Evolutionary conservation across 2,113 vertebrate genomes (phyloP), one percentile per base, ranked within the genome.

Genomic region (Anguilla japonica): DNA sequence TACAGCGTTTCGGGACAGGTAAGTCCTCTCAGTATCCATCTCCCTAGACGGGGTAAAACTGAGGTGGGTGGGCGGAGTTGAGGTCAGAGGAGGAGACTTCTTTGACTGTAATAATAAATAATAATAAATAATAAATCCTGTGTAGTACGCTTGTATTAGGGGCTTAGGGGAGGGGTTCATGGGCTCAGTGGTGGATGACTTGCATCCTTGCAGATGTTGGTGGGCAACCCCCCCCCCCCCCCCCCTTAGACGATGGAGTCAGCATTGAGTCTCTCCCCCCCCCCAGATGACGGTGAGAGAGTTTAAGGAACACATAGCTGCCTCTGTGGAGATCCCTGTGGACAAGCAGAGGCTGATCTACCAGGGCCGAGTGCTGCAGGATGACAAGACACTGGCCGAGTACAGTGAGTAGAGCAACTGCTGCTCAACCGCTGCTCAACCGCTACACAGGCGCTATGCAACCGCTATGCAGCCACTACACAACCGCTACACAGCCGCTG

Each of bases 301-400:
- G 85, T 98, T 98, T 91, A 98, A 98, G 91, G 97, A 98, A 89
- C 96, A 97, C 87, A 98, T 98, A 50, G 96, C 97, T 0, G 90
- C 95, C 18, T 96, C 97, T 0, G 97, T 98, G 86, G 96, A 94
- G 29, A 98, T 98, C 82, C 96, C 97, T 0, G 94, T 96, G 20
- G 97, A 98, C 90, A 98, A 98, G 90, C 97, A 98, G 84, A 95
- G 97, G 83, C 96, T 98, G 87, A 98, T 98, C 89, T 98, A 98
- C 86, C 97, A 98, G 93, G 97, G 97, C 13, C 93, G 97, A 83
- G 97, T 98, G 84, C 92, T 98, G 85, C 97, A 98, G 91, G 97
- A 98, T 89, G 97, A 98, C 67, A 96, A 96, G 93, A 98, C 97
- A 80, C 95, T 98, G 53, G 92, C 95, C 88, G 97, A 98, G 89